Base-by-base conservation (phyloP, 2,113 vertebrate genomes). In the Cervus canadensis region DNA sequence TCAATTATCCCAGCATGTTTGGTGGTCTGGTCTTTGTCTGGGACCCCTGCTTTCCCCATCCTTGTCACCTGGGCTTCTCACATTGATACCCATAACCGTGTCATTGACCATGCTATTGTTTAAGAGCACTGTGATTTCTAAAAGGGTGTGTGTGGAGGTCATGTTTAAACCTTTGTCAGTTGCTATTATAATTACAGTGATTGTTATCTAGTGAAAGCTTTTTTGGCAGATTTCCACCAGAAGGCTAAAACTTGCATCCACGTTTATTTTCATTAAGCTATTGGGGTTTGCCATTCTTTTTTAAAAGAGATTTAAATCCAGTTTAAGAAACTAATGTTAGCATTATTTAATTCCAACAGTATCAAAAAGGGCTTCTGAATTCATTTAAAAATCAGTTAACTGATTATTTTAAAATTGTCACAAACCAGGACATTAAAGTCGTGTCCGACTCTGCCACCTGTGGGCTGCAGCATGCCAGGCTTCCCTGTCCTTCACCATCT, bases 141-240 rank as follows among this genome's bases (percentile, higher is more conserved):
- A 97, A 82, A 40, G 54, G 90, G 87, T 91, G 94, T 30, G 25
- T 85, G 52, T 40, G 16, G 23, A 76, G 94, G 94, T 96, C 97
- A 91, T 15, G 48, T 85, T 88, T 90, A 96, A 23, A 1, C 17
- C 81, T 95, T 94, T 97, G 67, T 95, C 89, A 96, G 30, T 64
- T 97, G 6, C 84, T 40, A 25, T 97, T 98, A 33, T 97, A 97
- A 97, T 95, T 90, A 96, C 43, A 90, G 12, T 97, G 95, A 97
- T 91, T 89, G 74, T 48, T 97, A 64, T 97, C 26, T 92, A 95
- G 60, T 95, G 90, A 98, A 97, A 96, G 83, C 8, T 93, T 98
- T 98, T 96, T 98, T 98, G 93, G 96, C 91, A 94, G 10, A 36
- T 97, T 98, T 98, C 98, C 97, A 98, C 64, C 60, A 13, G 3